Evolutionary conservation across 2,113 vertebrate genomes (phyloP), one percentile per base, ranked within the genome.

Genomic region (Condylura cristata): DNA sequence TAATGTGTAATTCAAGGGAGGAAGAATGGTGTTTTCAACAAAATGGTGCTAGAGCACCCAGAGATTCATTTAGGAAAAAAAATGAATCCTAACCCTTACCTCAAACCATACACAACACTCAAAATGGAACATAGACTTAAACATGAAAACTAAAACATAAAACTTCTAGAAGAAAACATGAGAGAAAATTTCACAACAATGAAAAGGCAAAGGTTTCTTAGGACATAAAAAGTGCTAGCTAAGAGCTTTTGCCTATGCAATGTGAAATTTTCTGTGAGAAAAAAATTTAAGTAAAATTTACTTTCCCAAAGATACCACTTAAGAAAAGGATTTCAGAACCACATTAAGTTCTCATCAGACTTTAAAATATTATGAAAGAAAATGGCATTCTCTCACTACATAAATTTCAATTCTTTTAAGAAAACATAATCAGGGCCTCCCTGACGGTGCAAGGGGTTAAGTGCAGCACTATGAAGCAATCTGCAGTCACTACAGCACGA

Each of bases 221-320:
- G 39, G 37, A 32, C 46, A 85, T 2, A 32, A 70, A 96, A 48
- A 39, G 13, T 26, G 46, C 65, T 61, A 84, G 39, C 41, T 88
- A 10, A 75, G 66, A 86, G 44, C 53, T 22, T 56, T 56, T 56
- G 53, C 14, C 16, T 51, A 17, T 51, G 16, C 53, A 56, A 56
- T 56, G 53, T 56, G 53, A 56, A 56, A 56, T 56, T 56, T 24
- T 22, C 20, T 56, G 7, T 22, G 53, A 56, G 53, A 61, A 24
- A 76, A 82, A 79, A 44, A 41, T 17, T 24, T 79, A 78, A 83
- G 4, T 72, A 84, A 79, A 90, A 17, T 81, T 10, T 91, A 5
- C 18, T 82, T 78, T 93, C 89, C 74, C 22, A 71, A 94, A 85
- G 72, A 89, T 14, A 53, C 34, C 56, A 68, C 26, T 71, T 30